Base-by-base conservation (phyloP, 2,888 invertebrate species). In the Torymus auratus region DNA sequence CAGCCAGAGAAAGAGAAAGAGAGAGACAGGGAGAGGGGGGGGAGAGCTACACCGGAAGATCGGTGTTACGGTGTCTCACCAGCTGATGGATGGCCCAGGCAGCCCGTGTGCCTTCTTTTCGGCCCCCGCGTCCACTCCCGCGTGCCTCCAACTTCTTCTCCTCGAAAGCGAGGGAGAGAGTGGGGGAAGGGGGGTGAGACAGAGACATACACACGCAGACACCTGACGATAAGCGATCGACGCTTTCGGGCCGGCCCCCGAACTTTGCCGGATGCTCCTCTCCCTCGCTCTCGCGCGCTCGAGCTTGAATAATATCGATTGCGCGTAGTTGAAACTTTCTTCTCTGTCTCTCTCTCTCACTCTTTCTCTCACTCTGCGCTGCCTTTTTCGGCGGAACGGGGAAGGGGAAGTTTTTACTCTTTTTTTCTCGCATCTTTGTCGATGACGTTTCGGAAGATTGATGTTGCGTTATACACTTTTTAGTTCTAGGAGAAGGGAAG, bases 21-120 rank as follows among this genome's bases (percentile, higher is more conserved):
- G 65, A 28, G 28, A 28, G 28, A 7, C 0, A 28, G 28, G 3
- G 28, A 28, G 28, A 28, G 28, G 2, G 20, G 20, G 3, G 28
- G 3, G 28, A 28, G 7, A 28, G 28, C 28, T 28, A 28, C 28
- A 28, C 28, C 28, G 28, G 28, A 28, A 28, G 28, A 28, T 61
- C 62, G 76, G 76, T 69, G 76, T 76, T 69, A 69, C 69, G 76
- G 69, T 69, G 76, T 76, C 76, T 76, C 76, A 62, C 50, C 41
- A 60, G 17, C 69, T 76, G 76, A 76, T 76, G 76, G 76, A 76
- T 69, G 76, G 68, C 68, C 68, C 68, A 41, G 17, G 76, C 76
- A 28, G 60, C 28, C 61, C 76, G 61, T 28, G 69, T 69, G 76
- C 69, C 76, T 76, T 76, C 76, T 76, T 76, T 76, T 62, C 68